Conservation (phyloP, 2,888 invertebrate species). For the Leptothorax acervorum region DNA sequence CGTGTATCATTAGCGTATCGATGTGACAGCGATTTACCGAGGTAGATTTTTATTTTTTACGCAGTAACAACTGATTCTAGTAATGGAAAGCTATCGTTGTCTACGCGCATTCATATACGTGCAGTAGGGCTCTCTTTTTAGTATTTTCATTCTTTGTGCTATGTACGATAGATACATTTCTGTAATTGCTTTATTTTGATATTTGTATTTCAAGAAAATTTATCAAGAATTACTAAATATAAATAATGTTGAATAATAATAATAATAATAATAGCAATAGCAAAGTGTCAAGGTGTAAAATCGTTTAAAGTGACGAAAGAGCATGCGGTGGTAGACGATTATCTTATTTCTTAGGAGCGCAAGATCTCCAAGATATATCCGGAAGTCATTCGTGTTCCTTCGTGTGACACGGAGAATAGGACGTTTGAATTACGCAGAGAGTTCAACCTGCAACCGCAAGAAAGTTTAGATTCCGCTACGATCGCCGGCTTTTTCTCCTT, state of each 20-base stretch:
- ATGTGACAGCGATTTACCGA: too few species aligned
- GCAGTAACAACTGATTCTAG: too few species aligned
- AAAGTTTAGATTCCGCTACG: slow-evolving; percentile 57
- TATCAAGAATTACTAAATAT: background rate
- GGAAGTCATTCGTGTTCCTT: slow-evolving; percentile 13
- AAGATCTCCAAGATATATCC: background rate
- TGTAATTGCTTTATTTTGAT: background rate
- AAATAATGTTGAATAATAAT: slow-evolving; percentile 1
- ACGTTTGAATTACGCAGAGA: slow-evolving; percentile 71
- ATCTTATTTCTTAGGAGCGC: background rate
- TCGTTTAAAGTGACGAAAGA: background rate
- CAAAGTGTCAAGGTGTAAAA: background rate
- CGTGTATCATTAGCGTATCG: too few species aligned
- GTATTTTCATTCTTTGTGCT: background rate
- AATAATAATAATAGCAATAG: too few species aligned
- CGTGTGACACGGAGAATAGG: slow-evolving; percentile 32
- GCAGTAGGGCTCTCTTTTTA: background rate
- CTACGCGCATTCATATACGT: background rate
- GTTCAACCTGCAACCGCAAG: slow-evolving; percentile 74
- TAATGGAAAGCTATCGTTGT: too few species aligned
- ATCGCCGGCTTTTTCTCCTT: slow-evolving; percentile 63
- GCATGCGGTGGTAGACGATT: background rate
- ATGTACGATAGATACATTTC: background rate
- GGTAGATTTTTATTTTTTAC: too few species aligned
- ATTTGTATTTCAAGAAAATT: background rate